A percentile compares a stretch with the other conserved stretches of the same genome.
These are phyloP conservation scores for Pelecanoides urinatrix DNA, from an alignment of 2,113 vertebrate species.

Conservation along the genomic window DNA sequence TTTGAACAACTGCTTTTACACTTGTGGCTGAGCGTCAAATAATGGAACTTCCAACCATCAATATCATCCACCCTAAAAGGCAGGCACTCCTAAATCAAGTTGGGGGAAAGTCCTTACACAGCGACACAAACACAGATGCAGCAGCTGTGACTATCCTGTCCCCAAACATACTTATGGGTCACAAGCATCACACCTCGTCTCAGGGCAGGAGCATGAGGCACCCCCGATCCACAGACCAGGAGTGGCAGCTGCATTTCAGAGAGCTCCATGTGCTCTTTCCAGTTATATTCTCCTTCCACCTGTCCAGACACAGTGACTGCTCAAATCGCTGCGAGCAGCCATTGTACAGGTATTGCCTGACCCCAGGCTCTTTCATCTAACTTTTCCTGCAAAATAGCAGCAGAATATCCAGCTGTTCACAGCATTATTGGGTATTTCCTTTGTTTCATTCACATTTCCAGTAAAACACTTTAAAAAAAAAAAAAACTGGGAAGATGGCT, in stretches of 20 bases:
- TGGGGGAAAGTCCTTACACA: neutral
- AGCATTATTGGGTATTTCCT: conserved; percentile 25
- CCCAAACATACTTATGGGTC: neutral
- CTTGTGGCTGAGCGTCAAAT: neutral
- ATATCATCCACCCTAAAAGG: neutral
- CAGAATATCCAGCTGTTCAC: conserved; percentile 17
- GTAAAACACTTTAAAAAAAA: neutral
- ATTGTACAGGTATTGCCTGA: neutral
- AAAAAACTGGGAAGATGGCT: neutral
- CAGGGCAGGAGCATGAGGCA: neutral
- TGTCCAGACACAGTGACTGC: neutral
- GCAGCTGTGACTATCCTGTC: neutral
- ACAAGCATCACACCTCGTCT: fast-evolving
- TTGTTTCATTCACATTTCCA: conserved; percentile 43
- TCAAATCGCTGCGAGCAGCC: neutral
- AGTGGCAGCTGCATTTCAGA: neutral
- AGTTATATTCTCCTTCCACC: neutral
- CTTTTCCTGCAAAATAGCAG: conserved; percentile 4
- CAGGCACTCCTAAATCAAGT: neutral
- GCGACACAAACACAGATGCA: neutral
- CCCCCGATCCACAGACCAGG: neutral
- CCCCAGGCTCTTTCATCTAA: conserved; percentile 11
- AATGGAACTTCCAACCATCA: neutral
- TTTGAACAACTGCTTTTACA: conserved; percentile 10
- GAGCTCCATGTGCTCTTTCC: neutral